phyloP scores from a whole-genome alignment of 2,113 vertebrate genomes.

The Phrynocephalus versicolor region DNA sequence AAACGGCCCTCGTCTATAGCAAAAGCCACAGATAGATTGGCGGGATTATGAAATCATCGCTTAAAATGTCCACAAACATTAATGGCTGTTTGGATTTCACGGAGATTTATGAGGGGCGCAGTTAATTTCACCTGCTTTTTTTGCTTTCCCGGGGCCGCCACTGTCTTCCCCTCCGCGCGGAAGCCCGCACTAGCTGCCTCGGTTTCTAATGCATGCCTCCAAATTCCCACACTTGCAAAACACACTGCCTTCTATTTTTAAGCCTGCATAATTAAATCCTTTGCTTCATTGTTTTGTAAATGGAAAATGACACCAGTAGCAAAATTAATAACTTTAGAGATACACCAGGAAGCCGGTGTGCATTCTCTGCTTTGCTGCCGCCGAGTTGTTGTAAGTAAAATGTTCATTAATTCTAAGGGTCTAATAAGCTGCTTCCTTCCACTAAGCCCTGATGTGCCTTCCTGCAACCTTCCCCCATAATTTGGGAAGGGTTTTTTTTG shows the following conservation, averaged over 20 bases:
- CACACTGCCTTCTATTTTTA: slow-evolving; percentile 11
- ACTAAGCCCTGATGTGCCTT: background rate
- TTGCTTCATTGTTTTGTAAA: background rate
- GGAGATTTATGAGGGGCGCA: slow-evolving; percentile 51
- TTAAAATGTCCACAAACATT: slow-evolving; percentile 42
- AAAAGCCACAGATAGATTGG: slow-evolving; percentile 55
- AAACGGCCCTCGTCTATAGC: slow-evolving; percentile 77
- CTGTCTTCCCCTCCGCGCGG: background rate
- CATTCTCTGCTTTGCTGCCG: slow-evolving; percentile 6
- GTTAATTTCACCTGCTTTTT: slow-evolving; percentile 6
- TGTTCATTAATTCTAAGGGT: slow-evolving; percentile 44
- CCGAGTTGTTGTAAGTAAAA: slow-evolving; percentile 19
- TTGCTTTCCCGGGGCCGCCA: background rate
- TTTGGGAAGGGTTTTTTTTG: slow-evolving; percentile 20
- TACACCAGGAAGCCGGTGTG: slow-evolving; percentile 4
- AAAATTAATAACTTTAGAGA: slow-evolving; percentile 23
- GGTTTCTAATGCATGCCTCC: background rate
- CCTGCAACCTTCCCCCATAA: background rate
- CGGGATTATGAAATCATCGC: slow-evolving; percentile 56
- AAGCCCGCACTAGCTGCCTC: background rate
- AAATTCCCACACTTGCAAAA: background rate
- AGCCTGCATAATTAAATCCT: slow-evolving; percentile 8
- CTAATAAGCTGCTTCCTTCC: slow-evolving; percentile 28
- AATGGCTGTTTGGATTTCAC: slow-evolving; percentile 49
- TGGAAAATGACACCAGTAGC: slow-evolving; percentile 1